These are phyloP conservation scores for Hepsetus odoe DNA, from an alignment of 2,113 vertebrate genomes.

Conservation along the genomic window DNA sequence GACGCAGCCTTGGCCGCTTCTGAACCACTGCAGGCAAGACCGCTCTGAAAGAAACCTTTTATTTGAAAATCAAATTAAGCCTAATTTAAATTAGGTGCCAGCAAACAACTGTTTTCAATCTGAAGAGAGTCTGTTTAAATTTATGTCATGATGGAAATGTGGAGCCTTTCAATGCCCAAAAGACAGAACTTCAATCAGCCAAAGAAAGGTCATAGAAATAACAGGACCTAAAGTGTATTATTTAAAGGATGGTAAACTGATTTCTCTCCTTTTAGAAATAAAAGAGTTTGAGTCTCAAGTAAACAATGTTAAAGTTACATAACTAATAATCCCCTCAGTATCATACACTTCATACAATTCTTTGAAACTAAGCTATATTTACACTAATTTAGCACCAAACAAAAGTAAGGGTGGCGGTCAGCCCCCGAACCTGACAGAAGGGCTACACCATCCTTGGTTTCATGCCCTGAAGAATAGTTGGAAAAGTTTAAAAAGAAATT, in stretches of 20 bases:
- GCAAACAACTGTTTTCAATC: conserved; percentile 31
- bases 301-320: too few species aligned
- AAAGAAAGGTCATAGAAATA: conserved; percentile 6
- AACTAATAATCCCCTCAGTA: too few species aligned
- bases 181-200: background rate
- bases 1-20: conserved; percentile 26
- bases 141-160: background rate
- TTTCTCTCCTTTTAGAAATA: too few species aligned
- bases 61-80: conserved; percentile 54
- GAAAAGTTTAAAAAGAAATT: too few species aligned
- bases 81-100: conserved; percentile 54
- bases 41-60: conserved; percentile 50
- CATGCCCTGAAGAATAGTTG: too few species aligned
- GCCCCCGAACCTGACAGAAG: too few species aligned
- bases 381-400: background rate
- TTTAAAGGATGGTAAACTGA: background rate
- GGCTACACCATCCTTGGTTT: too few species aligned
- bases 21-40: conserved; percentile 28
- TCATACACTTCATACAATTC: background rate
- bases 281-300: too few species aligned
- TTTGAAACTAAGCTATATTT: background rate
- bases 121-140: conserved; percentile 31
- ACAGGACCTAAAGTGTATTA: background rate
- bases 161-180: background rate
- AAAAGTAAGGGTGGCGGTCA: too few species aligned